Percentiles rank a stretch among this genome's conserved stretches.
Evolutionary conservation across 2,888 invertebrate species (phyloP).

Genomic region (Pterostichus niger): DNA sequence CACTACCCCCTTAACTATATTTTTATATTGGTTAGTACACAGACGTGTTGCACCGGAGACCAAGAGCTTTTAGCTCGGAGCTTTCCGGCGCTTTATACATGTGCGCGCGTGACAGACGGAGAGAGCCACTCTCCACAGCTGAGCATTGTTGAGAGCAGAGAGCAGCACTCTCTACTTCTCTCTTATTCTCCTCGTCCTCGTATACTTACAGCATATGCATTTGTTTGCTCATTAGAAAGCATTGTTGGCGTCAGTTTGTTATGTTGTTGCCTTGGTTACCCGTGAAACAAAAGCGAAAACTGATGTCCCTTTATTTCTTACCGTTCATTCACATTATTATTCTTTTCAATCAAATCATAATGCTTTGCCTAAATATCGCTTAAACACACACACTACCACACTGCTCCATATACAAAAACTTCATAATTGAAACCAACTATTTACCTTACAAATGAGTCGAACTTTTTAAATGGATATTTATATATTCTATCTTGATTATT

Average conservation of each 20-base stretch:
- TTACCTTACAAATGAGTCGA: too few species aligned
- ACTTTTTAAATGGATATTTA: too few species aligned
- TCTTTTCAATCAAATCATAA: constrained; percentile 24
- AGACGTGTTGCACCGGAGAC: constrained; percentile 51
- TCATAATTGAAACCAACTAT: too few species aligned
- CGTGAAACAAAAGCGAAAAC: constrained; percentile 42
- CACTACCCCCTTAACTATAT: constrained; percentile 75
- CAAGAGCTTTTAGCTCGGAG: constrained; percentile 44
- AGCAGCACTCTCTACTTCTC: background rate
- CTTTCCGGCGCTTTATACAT: constrained; percentile 31
- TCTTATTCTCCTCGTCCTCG: background rate
- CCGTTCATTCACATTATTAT: constrained; percentile 17
- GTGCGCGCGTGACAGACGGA: constrained; percentile 1
- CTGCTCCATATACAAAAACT: too few species aligned
- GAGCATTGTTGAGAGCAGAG: too few species aligned
- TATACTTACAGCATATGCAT: background rate
- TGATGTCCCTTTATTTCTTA: constrained; percentile 26
- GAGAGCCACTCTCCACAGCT: constrained; percentile 8
- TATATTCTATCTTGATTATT: too few species aligned
- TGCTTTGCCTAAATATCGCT: background rate
- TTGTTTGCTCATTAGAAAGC: constrained; percentile 46
- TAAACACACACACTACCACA: too few species aligned
- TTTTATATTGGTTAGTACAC: constrained; percentile 73
- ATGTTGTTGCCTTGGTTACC: constrained; percentile 27
- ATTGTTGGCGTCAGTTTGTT: constrained; percentile 35